Percentiles rank a stretch among this genome's conserved stretches.
phyloP scores from a whole-genome alignment of 2,113 vertebrate genomes.

The Sakesphorus luctuosus region DNA sequence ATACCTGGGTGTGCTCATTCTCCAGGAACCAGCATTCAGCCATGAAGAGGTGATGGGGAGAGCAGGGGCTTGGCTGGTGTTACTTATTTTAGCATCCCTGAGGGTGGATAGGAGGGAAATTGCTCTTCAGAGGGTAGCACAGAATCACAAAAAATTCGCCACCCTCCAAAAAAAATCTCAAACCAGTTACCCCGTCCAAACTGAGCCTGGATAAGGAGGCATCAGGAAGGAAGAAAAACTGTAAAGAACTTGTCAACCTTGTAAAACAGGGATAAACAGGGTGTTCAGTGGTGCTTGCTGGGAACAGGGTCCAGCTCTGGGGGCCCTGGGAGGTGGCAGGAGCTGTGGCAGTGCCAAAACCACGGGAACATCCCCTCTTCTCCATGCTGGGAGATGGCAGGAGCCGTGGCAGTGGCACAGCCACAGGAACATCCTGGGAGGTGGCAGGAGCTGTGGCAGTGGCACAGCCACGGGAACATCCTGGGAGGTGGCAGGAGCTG shows the following conservation, averaged over 20 bases:
- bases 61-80: background rate
- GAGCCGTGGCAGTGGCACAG: background rate
- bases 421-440: fast-evolving
- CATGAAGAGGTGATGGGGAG: background rate
- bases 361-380: fast-evolving
- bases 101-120: background rate
- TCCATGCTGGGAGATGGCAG: fast-evolving
- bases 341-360: background rate
- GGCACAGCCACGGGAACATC: background rate
- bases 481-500: fast-evolving
- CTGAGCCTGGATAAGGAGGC: background rate
- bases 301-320: background rate
- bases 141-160: background rate
- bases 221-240: background rate
- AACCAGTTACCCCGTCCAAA: background rate
- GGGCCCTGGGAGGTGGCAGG: fast-evolving
- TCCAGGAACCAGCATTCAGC: background rate
- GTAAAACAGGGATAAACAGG: background rate
- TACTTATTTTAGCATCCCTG: background rate
- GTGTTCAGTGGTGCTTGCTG: background rate
- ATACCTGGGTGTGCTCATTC: background rate
- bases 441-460: fast-evolving
- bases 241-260: background rate
- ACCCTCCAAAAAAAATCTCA: background rate
- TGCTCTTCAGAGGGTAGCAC: background rate